phyloP scores from a whole-genome alignment of 2,113 vertebrate genomes.

The Anguilla rostrata region DNA sequence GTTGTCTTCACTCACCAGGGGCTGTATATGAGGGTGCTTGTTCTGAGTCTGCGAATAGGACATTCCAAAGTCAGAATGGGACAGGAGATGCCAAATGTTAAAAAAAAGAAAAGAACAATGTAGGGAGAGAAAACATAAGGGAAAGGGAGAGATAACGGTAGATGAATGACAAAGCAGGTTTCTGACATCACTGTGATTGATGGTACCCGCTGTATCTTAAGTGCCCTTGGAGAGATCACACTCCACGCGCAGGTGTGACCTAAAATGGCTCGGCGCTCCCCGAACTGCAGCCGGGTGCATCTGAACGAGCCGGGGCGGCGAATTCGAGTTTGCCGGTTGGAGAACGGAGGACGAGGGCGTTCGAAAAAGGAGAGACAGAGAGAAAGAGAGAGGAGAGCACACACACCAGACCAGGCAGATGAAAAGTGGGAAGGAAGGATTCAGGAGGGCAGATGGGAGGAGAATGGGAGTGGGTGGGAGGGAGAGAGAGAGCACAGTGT shows the following conservation, averaged over 20 bases:
- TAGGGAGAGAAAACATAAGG: background rate
- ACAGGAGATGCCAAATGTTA: too few species aligned
- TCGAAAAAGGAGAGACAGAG: background rate
- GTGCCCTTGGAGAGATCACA: background rate
- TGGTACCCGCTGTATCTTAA: background rate
- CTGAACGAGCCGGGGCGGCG: background rate
- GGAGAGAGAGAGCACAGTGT: background rate
- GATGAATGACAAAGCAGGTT: background rate
- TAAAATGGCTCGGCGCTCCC: background rate
- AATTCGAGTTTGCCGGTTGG: background rate
- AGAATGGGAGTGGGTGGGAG: constrained; percentile 26
- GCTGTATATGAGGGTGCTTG: too few species aligned
- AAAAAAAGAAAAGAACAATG: background rate
- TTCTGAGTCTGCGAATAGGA: too few species aligned
- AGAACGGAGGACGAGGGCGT: background rate
- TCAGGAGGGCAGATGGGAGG: constrained; percentile 4
- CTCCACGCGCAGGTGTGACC: background rate
- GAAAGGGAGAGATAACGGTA: background rate
- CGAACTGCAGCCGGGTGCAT: background rate
- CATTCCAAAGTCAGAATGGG: too few species aligned
- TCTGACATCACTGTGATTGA: background rate
- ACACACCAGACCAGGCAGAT: background rate
- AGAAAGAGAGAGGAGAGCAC: background rate
- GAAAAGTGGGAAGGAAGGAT: background rate
- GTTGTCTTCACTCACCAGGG: too few species aligned